Evolutionary conservation across 2,888 invertebrate genomes (phyloP), one percentile per base, ranked within the genome.

Genomic region (Pterobdella sp.): DNA sequence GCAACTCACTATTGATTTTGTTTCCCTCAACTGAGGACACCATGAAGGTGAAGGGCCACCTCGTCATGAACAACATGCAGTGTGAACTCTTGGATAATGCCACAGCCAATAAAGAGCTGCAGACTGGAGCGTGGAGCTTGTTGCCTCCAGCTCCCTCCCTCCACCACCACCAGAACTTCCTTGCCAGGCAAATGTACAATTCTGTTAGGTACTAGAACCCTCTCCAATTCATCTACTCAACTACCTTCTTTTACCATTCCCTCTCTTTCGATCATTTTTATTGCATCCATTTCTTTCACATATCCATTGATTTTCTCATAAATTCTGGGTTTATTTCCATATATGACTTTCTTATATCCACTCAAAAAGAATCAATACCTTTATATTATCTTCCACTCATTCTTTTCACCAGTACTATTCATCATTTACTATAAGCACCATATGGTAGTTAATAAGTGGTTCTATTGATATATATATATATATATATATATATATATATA

Each of bases 401-500:
- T n/a, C n/a, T n/a, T n/a, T n/a, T n/a, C n/a, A n/a, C n/a, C n/a
- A n/a, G n/a, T n/a, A n/a, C n/a, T n/a, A n/a, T n/a, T n/a, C n/a
- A n/a, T n/a, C n/a, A n/a, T n/a, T n/a, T n/a, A n/a, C n/a, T n/a
- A n/a, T n/a, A n/a, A n/a, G n/a, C n/a, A n/a, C n/a, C n/a, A n/a
- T n/a, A 49, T 49, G 14, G n/a, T 49, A 14, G n/a, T 49, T 22
- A 49, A 18, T 22, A 49, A 18, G 52, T 18, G n/a, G 14, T 49
- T n/a, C n/a, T n/a, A n/a, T n/a, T n/a, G n/a, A n/a, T n/a, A n/a
- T n/a, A n/a, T n/a, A n/a, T n/a, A n/a, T 49, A 49, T 49, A 68
- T 68, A 68, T 68, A 29, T 68, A 68, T 68, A 68, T 68, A 64
- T 68, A 68, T 68, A 35, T 68, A 68, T 68, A 36, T 68, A 68